Conservation (phyloP, 1,140 invertebrate genomes). For the Plutomurus gul region DNA sequence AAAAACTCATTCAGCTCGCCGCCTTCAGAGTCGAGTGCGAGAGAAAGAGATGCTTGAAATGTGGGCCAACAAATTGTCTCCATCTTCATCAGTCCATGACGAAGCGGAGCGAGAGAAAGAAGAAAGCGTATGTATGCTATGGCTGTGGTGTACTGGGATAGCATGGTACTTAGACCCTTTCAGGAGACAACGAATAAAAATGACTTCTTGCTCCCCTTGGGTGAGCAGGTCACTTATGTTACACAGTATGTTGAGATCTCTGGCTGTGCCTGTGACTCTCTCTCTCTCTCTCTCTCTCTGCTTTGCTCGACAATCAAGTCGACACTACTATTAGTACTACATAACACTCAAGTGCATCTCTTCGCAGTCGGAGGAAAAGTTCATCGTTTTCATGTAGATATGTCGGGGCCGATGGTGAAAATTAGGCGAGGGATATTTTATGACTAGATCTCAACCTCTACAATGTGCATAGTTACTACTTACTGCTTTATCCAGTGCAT, state of each 20-base stretch:
- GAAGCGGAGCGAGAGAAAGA: background rate
- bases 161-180: background rate
- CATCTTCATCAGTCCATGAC: slow-evolving; percentile 10
- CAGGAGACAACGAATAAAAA: slow-evolving; percentile 3
- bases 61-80: slow-evolving; percentile 23
- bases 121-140: background rate
- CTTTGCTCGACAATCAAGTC: background rate
- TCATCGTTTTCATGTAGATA: background rate
- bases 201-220: slow-evolving; percentile 19
- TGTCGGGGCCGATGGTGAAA: background rate
- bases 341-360: slow-evolving; percentile 20
- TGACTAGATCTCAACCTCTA: background rate
- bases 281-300: too few species aligned
- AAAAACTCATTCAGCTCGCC: background rate
- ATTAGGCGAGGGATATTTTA: slow-evolving; percentile 23
- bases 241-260: too few species aligned
- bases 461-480: background rate
- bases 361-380: background rate
- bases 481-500: background rate
- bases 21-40: too few species aligned
- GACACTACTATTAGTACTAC: background rate
- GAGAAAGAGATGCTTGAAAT: background rate
- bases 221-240: slow-evolving; percentile 7
- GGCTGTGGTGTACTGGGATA: background rate
- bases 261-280: background rate